phyloP scores from a whole-genome alignment of 2,888 invertebrate species.

The Chrysotoxum bicinctum region DNA sequence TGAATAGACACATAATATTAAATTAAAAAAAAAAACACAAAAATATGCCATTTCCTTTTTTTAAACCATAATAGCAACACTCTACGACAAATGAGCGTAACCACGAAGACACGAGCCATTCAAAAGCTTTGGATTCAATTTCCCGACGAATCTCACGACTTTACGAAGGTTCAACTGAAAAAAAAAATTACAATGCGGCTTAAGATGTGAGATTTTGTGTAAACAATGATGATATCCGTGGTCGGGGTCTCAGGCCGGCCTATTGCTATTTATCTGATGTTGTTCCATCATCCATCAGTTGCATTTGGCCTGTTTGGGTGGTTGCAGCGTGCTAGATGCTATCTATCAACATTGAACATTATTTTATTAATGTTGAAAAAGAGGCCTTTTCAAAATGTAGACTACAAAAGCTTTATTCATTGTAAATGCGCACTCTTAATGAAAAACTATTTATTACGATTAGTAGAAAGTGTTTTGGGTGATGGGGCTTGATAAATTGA shows the following conservation, averaged over 20 bases:
- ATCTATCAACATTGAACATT: slow-evolving; percentile 1
- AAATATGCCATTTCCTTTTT: neutral
- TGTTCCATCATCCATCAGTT: neutral
- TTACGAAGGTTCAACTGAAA: neutral
- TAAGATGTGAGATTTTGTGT: slow-evolving; percentile 3
- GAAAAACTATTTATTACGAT: neutral
- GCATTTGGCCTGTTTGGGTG: neutral
- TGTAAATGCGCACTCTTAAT: neutral
- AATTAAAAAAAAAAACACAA: neutral
- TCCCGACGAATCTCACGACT: neutral
- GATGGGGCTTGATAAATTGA: neutral
- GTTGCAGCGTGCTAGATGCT: neutral
- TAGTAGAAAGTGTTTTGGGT: neutral
- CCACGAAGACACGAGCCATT: neutral
- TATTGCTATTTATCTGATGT: neutral
- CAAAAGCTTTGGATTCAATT: neutral
- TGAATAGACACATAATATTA: too few species aligned
- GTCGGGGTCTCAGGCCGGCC: neutral
- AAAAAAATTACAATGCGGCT: neutral
- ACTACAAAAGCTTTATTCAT: neutral
- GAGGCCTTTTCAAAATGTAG: neutral
- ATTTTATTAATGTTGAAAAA: neutral
- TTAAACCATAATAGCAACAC: neutral
- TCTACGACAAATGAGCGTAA: neutral
- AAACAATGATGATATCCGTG: neutral